Conservation (phyloP, 2,113 vertebrate species). For the Cettia cetti region DNA sequence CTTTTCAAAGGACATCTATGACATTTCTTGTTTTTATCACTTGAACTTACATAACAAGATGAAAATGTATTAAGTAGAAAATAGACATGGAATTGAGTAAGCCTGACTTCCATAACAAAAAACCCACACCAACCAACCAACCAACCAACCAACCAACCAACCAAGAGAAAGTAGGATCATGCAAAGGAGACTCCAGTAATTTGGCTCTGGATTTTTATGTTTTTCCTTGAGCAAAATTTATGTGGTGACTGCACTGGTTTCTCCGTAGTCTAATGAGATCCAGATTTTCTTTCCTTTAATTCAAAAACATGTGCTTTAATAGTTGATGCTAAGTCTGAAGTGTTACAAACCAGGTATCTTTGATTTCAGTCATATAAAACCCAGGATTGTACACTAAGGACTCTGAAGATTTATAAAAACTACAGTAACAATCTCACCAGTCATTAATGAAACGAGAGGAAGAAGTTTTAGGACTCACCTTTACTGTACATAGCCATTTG, state of each 20-base stretch:
- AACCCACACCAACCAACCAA: background rate
- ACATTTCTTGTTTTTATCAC: background rate
- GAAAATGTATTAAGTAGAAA: background rate
- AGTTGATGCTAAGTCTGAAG: background rate
- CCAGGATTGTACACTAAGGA: background rate
- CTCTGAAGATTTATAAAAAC: background rate
- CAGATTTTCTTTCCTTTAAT: background rate
- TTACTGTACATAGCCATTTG: background rate
- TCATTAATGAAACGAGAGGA: background rate
- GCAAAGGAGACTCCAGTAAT: background rate
- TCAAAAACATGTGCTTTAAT: background rate
- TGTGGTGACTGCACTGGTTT: background rate
- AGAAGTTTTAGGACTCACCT: background rate
- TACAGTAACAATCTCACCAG: background rate
- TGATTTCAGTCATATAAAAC: background rate
- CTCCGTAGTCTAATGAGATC: background rate
- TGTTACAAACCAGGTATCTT: background rate
- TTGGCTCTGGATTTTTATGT: background rate
- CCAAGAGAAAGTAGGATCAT: background rate
- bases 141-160: background rate
- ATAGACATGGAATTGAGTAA: background rate
- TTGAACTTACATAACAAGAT: background rate
- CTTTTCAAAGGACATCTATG: background rate
- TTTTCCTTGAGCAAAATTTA: background rate
- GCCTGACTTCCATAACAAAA: background rate